These are phyloP conservation scores for Enteromius trimaculatus DNA, from an alignment of 2,797 vertebrate genomes.

Conservation along the genomic window DNA sequence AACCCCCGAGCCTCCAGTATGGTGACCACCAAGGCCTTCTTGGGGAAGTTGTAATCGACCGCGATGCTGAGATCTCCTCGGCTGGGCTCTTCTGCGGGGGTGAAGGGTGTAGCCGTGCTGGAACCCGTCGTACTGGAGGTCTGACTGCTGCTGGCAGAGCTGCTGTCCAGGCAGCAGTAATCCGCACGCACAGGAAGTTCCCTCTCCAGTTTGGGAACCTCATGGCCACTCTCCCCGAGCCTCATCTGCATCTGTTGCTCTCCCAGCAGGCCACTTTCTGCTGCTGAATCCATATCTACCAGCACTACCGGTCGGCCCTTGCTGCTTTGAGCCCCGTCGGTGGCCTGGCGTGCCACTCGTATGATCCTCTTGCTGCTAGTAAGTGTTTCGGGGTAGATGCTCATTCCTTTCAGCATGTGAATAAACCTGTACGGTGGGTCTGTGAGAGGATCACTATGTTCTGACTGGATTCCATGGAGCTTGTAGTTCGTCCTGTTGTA, in stretches of 20 bases:
- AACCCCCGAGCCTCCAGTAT: constrained; percentile 90
- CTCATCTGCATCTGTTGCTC: constrained; percentile 75
- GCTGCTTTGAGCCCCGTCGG: constrained; percentile 21
- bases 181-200: constrained; percentile 84
- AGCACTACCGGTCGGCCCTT: constrained; percentile 65
- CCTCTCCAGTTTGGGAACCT: constrained; percentile 65
- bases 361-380: constrained; percentile 90
- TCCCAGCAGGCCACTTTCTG: constrained; percentile 73
- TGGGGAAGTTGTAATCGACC: constrained; percentile 97
- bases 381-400: constrained; percentile 94
- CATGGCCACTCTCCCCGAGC: constrained; percentile 63
- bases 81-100: constrained; percentile 79
- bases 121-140: constrained; percentile 78
- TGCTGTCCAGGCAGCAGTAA: constrained; percentile 85
- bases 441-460: constrained; percentile 71
- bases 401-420: constrained; percentile 98
- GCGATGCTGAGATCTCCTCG: constrained; percentile 88
- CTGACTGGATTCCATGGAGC: constrained; percentile 74
- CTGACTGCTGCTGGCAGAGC: constrained; percentile 79
- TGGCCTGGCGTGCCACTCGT: constrained; percentile 70
- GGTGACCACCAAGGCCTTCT: constrained; percentile 95
- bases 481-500: constrained; percentile 84
- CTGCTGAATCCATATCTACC: constrained; percentile 77
- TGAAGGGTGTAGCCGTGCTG: constrained; percentile 86
- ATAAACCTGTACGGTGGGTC: constrained; percentile 91